Conservation (phyloP, 2,888 invertebrate genomes). For the Stramonita haemastoma region DNA sequence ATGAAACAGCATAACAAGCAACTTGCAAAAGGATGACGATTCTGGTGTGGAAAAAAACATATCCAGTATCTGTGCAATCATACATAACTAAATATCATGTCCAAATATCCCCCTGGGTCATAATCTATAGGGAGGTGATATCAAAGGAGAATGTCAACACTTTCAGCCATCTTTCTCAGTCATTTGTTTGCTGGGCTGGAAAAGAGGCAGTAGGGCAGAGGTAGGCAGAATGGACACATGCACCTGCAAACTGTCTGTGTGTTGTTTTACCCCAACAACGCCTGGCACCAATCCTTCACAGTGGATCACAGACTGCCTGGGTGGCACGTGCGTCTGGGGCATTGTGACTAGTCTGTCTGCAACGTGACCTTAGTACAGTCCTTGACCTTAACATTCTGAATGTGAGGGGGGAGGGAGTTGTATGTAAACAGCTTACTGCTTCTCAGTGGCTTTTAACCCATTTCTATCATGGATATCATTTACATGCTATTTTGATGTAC, state of each 20-base stretch:
- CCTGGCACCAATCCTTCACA: background rate
- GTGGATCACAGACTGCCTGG: constrained; percentile 23
- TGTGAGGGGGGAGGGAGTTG: no score
- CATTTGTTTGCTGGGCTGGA: background rate
- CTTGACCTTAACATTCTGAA: no score
- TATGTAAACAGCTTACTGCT: no score
- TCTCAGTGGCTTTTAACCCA: no score
- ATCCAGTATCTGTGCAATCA: no score
- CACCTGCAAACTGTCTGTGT: constrained; percentile 24
- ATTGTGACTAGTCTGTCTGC: background rate
- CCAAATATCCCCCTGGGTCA: background rate
- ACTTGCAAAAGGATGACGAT: no score
- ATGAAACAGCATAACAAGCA: no score
- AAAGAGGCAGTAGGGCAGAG: background rate
- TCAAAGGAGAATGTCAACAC: constrained; percentile 11
- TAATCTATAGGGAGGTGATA: background rate
- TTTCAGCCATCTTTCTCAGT: background rate
- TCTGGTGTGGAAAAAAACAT: no score
- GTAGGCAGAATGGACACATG: background rate
- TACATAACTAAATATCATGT: no score
- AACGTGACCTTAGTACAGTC: no score
- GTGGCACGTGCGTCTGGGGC: constrained; percentile 29
- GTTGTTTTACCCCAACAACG: constrained; percentile 7
- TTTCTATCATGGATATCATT: no score
- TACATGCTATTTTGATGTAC: no score